These are phyloP conservation scores for Xerus inauris DNA, from an alignment of 2,113 vertebrate species.

Conservation along the genomic window DNA sequence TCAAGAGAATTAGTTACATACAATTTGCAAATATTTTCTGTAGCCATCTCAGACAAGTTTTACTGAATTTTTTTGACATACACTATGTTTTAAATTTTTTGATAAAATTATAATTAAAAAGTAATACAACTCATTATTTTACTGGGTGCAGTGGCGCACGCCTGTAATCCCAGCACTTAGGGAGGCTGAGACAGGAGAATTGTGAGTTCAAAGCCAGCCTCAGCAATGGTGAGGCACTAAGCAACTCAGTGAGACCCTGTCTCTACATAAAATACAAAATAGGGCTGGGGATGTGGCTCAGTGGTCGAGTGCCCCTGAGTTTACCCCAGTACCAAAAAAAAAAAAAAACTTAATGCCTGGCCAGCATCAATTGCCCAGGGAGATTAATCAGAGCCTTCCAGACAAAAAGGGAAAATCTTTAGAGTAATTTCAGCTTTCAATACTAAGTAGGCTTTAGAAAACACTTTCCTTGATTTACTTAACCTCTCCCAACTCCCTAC, in stretches of 20 bases:
- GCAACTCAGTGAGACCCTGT: too few relatives aligned
- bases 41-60: not conserved
- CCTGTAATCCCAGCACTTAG: too few relatives aligned
- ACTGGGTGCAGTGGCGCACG: too few relatives aligned
- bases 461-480: not conserved
- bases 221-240: too few relatives aligned
- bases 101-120: slow-evolving; percentile 30
- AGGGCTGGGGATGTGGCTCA: too few relatives aligned
- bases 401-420: not conserved
- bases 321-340: too few relatives aligned
- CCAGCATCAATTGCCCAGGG: not conserved
- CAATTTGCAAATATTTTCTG: slow-evolving; percentile 25
- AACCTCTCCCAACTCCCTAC: not conserved
- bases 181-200: too few relatives aligned
- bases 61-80: not conserved
- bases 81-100: not conserved
- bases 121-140: not conserved
- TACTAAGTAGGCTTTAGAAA: not conserved
- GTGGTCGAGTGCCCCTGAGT: too few relatives aligned
- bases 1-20: slow-evolving; percentile 2
- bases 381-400: not conserved
- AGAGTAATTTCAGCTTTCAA: not conserved
- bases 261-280: too few relatives aligned
- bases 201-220: too few relatives aligned
- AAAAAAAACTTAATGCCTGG: slow-evolving; percentile 1